These are phyloP conservation scores for Orthosia gothica DNA, from an alignment of 2,888 invertebrate species.

Conservation along the genomic window DNA sequence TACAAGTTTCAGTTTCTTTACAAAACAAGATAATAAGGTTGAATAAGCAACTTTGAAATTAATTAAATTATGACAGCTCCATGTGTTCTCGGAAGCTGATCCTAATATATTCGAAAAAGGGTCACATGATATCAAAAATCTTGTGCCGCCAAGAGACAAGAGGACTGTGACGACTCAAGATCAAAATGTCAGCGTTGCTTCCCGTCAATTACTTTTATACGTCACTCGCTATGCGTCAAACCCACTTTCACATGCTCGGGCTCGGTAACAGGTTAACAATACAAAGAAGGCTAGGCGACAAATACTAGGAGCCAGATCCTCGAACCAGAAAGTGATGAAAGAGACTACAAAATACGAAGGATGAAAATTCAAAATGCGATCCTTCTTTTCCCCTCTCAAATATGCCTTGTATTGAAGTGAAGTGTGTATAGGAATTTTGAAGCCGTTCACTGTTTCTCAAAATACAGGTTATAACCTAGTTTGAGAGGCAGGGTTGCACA, in stretches of 20 bases:
- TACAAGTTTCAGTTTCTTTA: constrained; percentile 4
- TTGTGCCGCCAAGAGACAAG: neutral
- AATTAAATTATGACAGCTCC: neutral
- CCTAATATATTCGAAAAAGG: neutral
- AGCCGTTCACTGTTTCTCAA: too few species aligned
- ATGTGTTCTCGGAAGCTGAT: neutral
- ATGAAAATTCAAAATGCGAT: neutral
- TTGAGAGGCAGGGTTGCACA: too few species aligned
- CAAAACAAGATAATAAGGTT: neutral
- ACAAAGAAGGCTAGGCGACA: constrained; percentile 12
- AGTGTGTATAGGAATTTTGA: too few species aligned
- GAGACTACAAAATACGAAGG: neutral
- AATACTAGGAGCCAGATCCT: neutral
- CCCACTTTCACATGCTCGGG: constrained; percentile 1
- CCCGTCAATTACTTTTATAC: constrained; percentile 35
- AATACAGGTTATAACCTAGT: too few species aligned
- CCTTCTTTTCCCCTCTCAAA: constrained; percentile 10
- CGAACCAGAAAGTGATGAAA: neutral
- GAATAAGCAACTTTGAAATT: neutral
- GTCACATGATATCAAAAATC: constrained; percentile 2
- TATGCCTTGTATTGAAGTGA: too few species aligned
- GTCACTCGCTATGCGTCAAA: constrained; percentile 15
- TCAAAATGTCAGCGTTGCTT: constrained; percentile 29
- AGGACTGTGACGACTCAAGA: too few species aligned
- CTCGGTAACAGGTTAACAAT: constrained; percentile 24